These are phyloP conservation scores for Austrolebias charrua DNA, from an alignment of 2,797 vertebrate genomes.

Conservation along the genomic window DNA sequence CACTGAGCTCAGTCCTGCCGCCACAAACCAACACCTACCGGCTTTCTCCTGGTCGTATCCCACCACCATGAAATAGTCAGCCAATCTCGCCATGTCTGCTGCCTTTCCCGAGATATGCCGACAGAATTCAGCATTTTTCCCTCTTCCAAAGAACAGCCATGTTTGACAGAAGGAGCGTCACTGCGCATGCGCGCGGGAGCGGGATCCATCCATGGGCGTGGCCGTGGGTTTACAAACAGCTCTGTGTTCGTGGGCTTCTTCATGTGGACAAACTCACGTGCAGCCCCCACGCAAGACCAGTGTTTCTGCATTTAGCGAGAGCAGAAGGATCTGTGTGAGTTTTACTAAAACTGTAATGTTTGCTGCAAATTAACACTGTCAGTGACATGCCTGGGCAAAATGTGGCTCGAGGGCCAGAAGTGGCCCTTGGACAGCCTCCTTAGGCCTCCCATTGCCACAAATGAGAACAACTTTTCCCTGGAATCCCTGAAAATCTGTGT, in stretches of 20 bases:
- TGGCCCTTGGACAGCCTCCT: too few species aligned
- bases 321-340: background rate
- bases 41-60: slow-evolving; percentile 95
- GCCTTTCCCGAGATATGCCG: slow-evolving; percentile 75
- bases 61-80: slow-evolving; percentile 95
- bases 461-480: too few species aligned
- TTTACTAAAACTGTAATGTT: background rate
- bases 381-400: background rate
- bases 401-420: too few species aligned
- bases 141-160: slow-evolving; percentile 91
- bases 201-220: slow-evolving; percentile 78
- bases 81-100: slow-evolving; percentile 92
- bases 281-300: background rate
- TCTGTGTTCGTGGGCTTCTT: slow-evolving; percentile 27
- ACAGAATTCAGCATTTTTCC: slow-evolving; percentile 93
- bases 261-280: background rate
- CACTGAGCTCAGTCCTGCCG: slow-evolving; percentile 44
- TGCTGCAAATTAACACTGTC: background rate
- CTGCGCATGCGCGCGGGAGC: slow-evolving; percentile 85
- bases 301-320: background rate
- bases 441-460: too few species aligned
- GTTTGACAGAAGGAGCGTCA: slow-evolving; percentile 87
- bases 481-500: too few species aligned
- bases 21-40: slow-evolving; percentile 78
- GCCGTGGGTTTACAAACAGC: slow-evolving; percentile 65